Conservation (phyloP, 2,888 invertebrate genomes). For the Drosophila sordidapex region DNA sequence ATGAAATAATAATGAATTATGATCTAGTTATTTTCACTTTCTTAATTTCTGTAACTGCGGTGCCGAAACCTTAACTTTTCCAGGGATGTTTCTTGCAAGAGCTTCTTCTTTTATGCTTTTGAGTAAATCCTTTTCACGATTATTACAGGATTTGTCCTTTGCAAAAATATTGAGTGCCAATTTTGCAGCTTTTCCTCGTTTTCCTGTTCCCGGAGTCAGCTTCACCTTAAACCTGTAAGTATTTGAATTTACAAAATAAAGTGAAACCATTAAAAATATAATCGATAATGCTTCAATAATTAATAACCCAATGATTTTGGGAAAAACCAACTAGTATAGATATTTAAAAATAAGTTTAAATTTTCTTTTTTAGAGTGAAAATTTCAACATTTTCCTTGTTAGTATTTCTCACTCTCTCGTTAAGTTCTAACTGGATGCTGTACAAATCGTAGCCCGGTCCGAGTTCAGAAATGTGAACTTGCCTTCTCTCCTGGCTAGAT, state of each 20-base stretch:
- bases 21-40: constrained; percentile 84
- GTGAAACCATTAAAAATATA: background rate
- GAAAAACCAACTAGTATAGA: background rate
- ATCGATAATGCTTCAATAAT: background rate
- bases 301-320: background rate
- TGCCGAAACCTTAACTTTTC: constrained; percentile 97
- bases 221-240: constrained; percentile 94
- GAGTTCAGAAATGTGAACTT: background rate
- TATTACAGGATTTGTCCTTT: constrained; percentile 90
- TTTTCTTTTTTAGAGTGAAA: too few species aligned
- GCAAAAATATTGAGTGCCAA: constrained; percentile 95
- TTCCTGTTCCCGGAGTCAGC: constrained; percentile 96
- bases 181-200: constrained; percentile 97
- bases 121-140: constrained; percentile 94
- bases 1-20: background rate
- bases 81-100: constrained; percentile 97
- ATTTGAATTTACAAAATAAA: background rate
- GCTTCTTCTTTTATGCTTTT: constrained; percentile 97
- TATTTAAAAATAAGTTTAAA: too few species aligned
- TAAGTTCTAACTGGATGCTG: background rate
- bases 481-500: background rate
- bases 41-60: constrained; percentile 91
- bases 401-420: background rate
- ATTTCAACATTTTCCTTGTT: background rate
- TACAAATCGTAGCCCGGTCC: background rate